Evolutionary conservation across 2,888 invertebrate genomes (phyloP), one percentile per base, ranked within the genome.

Genomic region (Watsonalla cultraria): DNA sequence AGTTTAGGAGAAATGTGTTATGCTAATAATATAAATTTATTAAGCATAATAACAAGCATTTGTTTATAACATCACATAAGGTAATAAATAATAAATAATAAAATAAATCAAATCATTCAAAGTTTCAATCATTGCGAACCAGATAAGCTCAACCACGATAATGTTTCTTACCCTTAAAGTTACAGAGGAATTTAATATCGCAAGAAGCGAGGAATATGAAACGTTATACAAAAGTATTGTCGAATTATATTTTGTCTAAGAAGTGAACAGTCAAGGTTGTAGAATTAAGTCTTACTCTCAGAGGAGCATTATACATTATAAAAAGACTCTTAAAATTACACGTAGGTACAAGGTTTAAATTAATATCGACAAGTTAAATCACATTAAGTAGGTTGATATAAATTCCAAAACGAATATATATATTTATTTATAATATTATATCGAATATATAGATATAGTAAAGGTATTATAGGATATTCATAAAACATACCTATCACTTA

Each of bases 191-290:
- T 57, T 57, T 58, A 33, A 60, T 47, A 54, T 66, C 62, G 65
- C 67, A 59, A 54, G 46, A 61, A 64, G 66, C 70, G 64, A 70
- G 62, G 62, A 70, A 54, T 72, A 69, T 64, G 70, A 70, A 76
- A 74, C 70, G 69, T 69, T 64, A 72, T 76, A 74, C 62, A 78
- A 78, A 79, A 81, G 78, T 84, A 84, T 84, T 84, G 82, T 83
- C 82, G 69, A 76, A 78, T 57, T 63, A 78, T 76, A 69, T 70
- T 70, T 71, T 70, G 75, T 62, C 70, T 75, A 76, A 80, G 72
- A 70, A 76, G 70, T 72, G 68, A 75, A 70, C 78, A 81, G 75
- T 79, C 76, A 64, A 76, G 68, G 69, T 72, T 68, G 67, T 63
- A 72, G 71, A 75, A 72, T 64, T 74, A 65, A 58, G 57, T 57